These are phyloP conservation scores for Serinus canaria DNA, from an alignment of 2,113 vertebrate species.

Conservation along the genomic window DNA sequence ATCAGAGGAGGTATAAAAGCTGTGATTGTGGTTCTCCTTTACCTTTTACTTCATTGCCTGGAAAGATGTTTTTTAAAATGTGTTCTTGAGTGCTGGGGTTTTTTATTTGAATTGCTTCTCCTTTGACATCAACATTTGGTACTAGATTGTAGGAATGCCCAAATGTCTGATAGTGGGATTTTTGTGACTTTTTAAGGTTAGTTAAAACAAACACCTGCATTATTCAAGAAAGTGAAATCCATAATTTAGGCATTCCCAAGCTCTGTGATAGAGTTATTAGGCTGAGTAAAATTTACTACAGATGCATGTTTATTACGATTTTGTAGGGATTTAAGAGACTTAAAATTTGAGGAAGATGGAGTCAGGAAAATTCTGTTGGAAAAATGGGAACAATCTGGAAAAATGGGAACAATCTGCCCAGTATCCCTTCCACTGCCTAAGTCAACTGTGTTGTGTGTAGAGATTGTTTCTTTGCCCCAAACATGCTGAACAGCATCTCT, in stretches of 20 bases:
- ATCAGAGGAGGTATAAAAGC: background rate
- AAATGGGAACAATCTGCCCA: background rate
- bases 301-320: background rate
- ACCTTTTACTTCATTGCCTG: background rate
- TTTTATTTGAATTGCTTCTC: background rate
- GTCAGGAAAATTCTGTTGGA: background rate
- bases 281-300: background rate
- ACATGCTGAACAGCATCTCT: background rate
- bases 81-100: rapidly evolving
- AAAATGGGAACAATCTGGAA: background rate
- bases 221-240: background rate
- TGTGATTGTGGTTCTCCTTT: background rate
- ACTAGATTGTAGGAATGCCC: background rate
- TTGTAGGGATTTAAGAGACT: background rate
- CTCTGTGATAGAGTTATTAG: background rate
- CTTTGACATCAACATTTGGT: background rate
- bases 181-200: background rate
- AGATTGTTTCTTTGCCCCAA: background rate
- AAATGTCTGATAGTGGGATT: background rate
- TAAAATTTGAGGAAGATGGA: background rate
- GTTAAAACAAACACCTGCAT: background rate
- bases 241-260: background rate
- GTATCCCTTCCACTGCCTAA: background rate
- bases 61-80: background rate
- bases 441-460: background rate